Evolutionary conservation across 2,113 vertebrate species (phyloP), one percentile per base, ranked within the genome.

Genomic region (Pluvianellus socialis): DNA sequence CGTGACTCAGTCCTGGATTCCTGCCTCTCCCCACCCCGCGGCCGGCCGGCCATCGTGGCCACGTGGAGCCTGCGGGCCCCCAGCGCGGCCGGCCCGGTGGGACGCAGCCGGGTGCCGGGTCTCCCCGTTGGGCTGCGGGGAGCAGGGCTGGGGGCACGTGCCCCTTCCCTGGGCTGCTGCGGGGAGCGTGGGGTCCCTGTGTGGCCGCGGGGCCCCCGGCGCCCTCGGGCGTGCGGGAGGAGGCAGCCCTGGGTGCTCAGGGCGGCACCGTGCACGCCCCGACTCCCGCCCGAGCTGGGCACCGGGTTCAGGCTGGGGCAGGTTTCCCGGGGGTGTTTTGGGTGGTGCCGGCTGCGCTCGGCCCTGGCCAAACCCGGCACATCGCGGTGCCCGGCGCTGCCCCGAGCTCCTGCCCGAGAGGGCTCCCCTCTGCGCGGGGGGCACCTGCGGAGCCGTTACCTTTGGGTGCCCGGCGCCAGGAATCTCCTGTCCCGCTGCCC

Each of bases 1-100:
- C 1, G 86, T 96, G 97, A 97, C 92, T 97, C 97, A 97, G 88
- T 26, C 56, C 83, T 82, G 94, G 96, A 94, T 68, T 87, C 85
- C 95, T 92, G 88, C 94, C 63, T 38, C 90, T 79, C 90, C 67
- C 73, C 84, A 49, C 28, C 72, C 80, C 91, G 53, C 26, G 61
- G 44, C 81, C 28, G 10, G 42, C 40, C 28, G 47, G 79, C 92
- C 92, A 62, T 17, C 38, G 30, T 5, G 4, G 93, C 90, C 95
- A 88, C 92, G 75, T 94, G 90, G 94, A 95, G 79, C 83, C 80
- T n/a, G 73, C 5, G 19, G 92, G 76, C 32, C 49, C 84, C 2
- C 4, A 26, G 61, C 15, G 10, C 4, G 14, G 76, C 82, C 22
- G 7, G 66, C 35, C 32, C 5, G 4, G 53, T 0, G 11, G 76